Evolutionary conservation across 2,888 invertebrate species (phyloP).

Genomic region (Drosophila prostipennis): DNA sequence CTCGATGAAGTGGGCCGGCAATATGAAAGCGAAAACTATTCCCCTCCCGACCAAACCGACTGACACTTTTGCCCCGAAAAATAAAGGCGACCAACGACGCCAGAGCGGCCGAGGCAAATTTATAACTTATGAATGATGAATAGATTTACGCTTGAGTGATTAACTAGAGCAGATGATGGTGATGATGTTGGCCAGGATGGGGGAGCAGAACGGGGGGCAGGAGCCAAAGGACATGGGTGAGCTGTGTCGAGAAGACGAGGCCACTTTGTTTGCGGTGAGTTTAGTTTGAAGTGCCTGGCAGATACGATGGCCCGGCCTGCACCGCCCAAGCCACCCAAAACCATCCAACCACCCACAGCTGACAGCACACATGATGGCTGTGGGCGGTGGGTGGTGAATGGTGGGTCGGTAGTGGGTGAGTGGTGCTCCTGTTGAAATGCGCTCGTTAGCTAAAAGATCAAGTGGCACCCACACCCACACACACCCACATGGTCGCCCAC

Average conservation of each 20-base stretch:
- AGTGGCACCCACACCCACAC: conserved; percentile 51
- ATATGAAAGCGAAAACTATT: conserved; percentile 36
- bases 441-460: conserved; percentile 78
- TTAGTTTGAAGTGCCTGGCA: conserved; percentile 77
- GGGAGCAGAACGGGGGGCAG: neutral
- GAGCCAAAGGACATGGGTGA: conserved; percentile 22
- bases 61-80: conserved; percentile 69
- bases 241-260: conserved; percentile 59
- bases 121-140: conserved; percentile 81
- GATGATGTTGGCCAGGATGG: conserved; percentile 1
- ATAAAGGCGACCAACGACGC: conserved; percentile 50
- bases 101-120: conserved; percentile 70
- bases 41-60: conserved; percentile 14
- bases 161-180: conserved; percentile 71
- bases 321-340: conserved; percentile 10
- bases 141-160: conserved; percentile 81
- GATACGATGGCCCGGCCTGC: conserved; percentile 61
- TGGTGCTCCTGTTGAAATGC: conserved; percentile 71
- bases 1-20: conserved; percentile 35
- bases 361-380: conserved; percentile 43
- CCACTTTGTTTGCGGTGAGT: conserved; percentile 80
- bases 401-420: conserved; percentile 17
- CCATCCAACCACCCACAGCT: conserved; percentile 14
- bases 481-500: neutral
- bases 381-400: conserved; percentile 18